phyloP scores from a whole-genome alignment of 1,140 invertebrate species.

The Lordiphosa collinella region DNA sequence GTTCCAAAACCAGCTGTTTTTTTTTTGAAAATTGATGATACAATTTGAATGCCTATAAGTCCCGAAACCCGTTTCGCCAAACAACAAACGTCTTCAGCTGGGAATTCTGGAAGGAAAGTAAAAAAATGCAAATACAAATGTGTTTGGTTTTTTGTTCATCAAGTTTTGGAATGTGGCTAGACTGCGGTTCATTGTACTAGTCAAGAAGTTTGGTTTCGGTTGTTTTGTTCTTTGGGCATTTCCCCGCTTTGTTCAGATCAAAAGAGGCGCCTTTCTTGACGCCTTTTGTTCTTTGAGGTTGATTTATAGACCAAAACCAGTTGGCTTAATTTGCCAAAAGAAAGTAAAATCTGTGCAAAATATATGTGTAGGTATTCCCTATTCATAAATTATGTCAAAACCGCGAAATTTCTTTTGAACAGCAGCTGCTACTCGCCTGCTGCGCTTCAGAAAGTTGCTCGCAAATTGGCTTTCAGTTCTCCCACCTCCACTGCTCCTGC shows the following conservation, averaged over 20 bases:
- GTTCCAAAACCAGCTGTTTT: slow-evolving; percentile 38
- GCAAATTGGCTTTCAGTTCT: too few species aligned
- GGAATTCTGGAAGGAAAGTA: slow-evolving; percentile 46
- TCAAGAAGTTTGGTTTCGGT: slow-evolving; percentile 8
- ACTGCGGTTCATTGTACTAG: slow-evolving; percentile 34
- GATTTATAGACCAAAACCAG: slow-evolving; percentile 61
- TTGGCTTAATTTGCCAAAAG: slow-evolving; percentile 48
- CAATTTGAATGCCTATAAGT: slow-evolving; percentile 9
- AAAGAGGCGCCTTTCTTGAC: slow-evolving; percentile 30
- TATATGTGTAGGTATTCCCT: not conserved
- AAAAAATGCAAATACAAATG: slow-evolving; percentile 19
- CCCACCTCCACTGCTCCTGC: too few species aligned
- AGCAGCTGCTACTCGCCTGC: too few species aligned
- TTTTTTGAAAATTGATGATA: slow-evolving; percentile 4
- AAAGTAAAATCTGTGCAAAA: slow-evolving; percentile 66
- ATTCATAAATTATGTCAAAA: slow-evolving; percentile 4
- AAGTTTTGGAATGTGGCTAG: slow-evolving; percentile 14
- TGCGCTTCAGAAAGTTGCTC: too few species aligned
- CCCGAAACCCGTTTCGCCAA: slow-evolving; percentile 61
- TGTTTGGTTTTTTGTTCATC: not conserved
- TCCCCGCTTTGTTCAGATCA: slow-evolving; percentile 18
- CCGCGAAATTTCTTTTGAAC: not conserved
- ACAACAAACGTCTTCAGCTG: slow-evolving; percentile 53
- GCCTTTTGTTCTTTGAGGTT: slow-evolving; percentile 33
- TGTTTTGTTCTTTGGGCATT: slow-evolving; percentile 34